These are phyloP conservation scores for Pyxicephalus adspersus DNA, from an alignment of 2,113 vertebrate species.

Conservation along the genomic window DNA sequence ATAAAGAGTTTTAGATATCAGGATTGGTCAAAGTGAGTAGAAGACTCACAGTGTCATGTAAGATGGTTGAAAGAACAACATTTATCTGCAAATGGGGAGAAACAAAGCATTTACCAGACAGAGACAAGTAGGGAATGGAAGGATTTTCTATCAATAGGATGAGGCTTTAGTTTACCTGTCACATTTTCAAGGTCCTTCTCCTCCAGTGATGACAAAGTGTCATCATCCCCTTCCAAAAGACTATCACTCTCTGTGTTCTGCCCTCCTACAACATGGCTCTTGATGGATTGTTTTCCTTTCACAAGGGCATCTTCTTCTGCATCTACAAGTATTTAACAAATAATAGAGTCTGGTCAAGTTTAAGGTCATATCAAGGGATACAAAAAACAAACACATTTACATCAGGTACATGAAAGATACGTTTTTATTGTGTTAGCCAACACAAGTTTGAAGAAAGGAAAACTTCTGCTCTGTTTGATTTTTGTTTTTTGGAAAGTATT, in stretches of 20 bases:
- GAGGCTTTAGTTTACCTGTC: conserved; percentile 78
- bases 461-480: too few species aligned
- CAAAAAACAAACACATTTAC: too few species aligned
- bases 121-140: background rate
- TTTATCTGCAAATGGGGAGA: background rate
- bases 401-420: too few species aligned
- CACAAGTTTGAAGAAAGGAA: too few species aligned
- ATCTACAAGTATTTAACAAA: conserved; percentile 70
- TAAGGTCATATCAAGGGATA: too few species aligned
- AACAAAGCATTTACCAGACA: background rate
- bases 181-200: conserved; percentile 96
- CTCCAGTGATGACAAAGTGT: conserved; percentile 91
- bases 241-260: conserved; percentile 90
- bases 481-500: too few species aligned
- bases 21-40: too few species aligned
- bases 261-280: conserved; percentile 87
- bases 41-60: too few species aligned
- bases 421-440: too few species aligned
- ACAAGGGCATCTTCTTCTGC: conserved; percentile 89
- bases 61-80: too few species aligned
- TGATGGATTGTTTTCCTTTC: conserved; percentile 94
- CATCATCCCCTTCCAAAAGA: conserved; percentile 88
- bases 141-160: background rate
- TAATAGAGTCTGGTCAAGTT: too few species aligned
- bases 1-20: too few species aligned